Base-by-base conservation (phyloP, 2,797 vertebrate species). In the Centropyge bicolor region DNA sequence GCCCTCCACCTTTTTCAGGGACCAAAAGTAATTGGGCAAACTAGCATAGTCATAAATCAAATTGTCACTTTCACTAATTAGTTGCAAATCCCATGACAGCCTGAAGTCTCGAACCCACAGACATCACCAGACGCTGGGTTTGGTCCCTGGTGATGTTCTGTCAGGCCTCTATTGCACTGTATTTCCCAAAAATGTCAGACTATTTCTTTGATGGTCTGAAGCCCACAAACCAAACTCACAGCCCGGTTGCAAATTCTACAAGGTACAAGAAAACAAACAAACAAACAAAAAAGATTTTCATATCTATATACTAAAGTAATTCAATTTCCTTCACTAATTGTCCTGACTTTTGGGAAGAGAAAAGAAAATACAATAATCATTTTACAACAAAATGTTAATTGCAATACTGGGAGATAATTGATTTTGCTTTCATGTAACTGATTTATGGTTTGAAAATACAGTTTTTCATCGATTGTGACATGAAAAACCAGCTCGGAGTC, bases 401-500 rank as follows among this genome's bases (percentile, higher is more conserved):
- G 36, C 57, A 36, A n/a, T 49, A 31, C 60, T 65, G 24, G 48
- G 24, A 35, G 5, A 48, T n/a, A 41, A 80, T 22, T 22, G 14
- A 22, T 51, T 51, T 49, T 59, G 38, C 45, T 38, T 38, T 41
- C 19, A 12, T 54, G 0, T 22, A 61, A 36, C 27, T 45, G 41
- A 76, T 35, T 64, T 52, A 59, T 51, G 43, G 19, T 24, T 22
- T 35, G 20, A 51, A 63, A 63, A 56, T 0, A 20, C 24, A 6
- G n/a, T 52, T 60, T 57, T 51, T 38, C 40, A 55, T 70, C 70
- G 40, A 54, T 16, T 40, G 51, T 45, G 31, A 64, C 10, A 1
- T 31, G 0, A 46, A 62, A 55, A 64, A 59, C 17, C 3, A 20
- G 19, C 52, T 80, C 24, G 41, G 1, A n/a, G 36, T 14, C 40